Evolutionary conservation across 2,113 vertebrate genomes (phyloP), one percentile per base, ranked within the genome.

Genomic region (Neodontobutis hainanensis): DNA sequence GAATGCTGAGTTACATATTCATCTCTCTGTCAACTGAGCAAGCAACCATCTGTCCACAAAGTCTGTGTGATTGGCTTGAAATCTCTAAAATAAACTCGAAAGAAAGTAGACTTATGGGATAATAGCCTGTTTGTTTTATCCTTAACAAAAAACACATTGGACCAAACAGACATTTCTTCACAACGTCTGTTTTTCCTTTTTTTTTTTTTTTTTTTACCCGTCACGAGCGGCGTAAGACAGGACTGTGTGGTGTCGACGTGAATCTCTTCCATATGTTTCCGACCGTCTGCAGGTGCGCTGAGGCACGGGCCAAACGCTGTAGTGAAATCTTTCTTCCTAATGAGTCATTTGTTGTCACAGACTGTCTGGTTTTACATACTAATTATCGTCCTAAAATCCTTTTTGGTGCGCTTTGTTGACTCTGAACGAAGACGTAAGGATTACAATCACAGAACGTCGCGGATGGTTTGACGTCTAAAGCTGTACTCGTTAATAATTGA

Each of bases 241-340:
- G 34, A 45, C 16, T n/a, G 15, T 2, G 12, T 3, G 16, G 38
- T 48, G 55, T 47, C 65, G 45, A 42, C 16, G 65, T 12, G 27
- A 47, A 57, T 56, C 36, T 76, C 73, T 71, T 47, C 59, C 68
- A 61, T 55, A 66, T 72, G 71, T 78, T 81, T 56, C 59, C 69
- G 56, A 42, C 44, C 66, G 40, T 48, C 56, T 75, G 76, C 67
- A 80, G 67, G 60, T 69, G 69, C 36, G 56, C 51, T 62, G 45
- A 2, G 68, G 48, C 10, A 3, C 0, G 0, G 16, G 58, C 47
- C 66, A 61, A 74, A 63, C 0, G 0, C 69, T 72, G 51, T 61
- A 43, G 43, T 34, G 35, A 57, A 59, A 65, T 68, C 47, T 60
- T 64, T 60, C 38, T 7, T 27, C n/a, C 10, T 61, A 66, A 67